phyloP scores from a whole-genome alignment of 2,113 vertebrate species.

The Pterophyllum scalare region DNA sequence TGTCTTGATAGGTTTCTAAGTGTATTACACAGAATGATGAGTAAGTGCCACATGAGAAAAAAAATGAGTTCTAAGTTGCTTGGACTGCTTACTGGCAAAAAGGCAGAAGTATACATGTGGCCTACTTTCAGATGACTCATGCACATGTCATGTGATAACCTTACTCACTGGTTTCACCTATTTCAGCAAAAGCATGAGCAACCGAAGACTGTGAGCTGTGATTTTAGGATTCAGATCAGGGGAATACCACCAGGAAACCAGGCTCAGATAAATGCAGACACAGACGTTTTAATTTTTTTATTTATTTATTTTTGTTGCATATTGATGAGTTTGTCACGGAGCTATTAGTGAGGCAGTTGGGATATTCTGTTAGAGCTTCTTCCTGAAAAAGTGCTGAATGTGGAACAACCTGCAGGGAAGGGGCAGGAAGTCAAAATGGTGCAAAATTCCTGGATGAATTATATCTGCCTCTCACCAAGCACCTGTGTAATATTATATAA shows the following conservation, averaged over 20 bases:
- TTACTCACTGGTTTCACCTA: constrained; percentile 43
- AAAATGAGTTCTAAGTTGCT: constrained; percentile 22
- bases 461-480: neutral
- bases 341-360: constrained; percentile 3
- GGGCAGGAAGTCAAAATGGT: neutral
- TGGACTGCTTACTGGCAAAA: constrained; percentile 47
- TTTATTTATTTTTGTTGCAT: neutral
- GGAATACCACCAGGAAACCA: constrained; percentile 3
- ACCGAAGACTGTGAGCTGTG: neutral
- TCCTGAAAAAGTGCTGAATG: neutral
- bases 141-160: constrained; percentile 22
- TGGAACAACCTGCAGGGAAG: neutral
- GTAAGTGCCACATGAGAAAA: constrained; percentile 27
- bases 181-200: constrained; percentile 35
- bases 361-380: neutral
- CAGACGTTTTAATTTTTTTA: neutral
- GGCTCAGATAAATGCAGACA: neutral
- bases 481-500: neutral
- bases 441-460: neutral
- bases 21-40: constrained; percentile 22
- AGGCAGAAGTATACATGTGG: constrained; percentile 35
- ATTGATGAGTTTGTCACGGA: neutral
- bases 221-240: constrained; percentile 19
- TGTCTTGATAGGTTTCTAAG: constrained; percentile 30
- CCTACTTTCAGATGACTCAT: constrained; percentile 54